phyloP scores from a whole-genome alignment of 2,888 invertebrate species.

The Caenorhabditis parvicauda region DNA sequence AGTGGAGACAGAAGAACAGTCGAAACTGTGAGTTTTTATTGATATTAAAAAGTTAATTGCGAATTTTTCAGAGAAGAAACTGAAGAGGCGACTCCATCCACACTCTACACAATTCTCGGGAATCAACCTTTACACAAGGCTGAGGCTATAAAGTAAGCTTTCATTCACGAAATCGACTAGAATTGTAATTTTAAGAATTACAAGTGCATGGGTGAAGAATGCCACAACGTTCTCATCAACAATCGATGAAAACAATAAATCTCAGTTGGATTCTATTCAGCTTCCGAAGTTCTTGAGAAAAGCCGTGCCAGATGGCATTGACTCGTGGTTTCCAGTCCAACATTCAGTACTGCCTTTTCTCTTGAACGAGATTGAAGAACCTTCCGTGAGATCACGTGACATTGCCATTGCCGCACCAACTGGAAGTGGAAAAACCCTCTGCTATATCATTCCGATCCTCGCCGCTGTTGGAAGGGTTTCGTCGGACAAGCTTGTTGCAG shows the following conservation, averaged over 20 bases:
- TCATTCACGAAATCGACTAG: background rate
- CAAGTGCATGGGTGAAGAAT: conserved; percentile 44
- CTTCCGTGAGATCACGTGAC: conserved; percentile 74
- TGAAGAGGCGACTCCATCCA: background rate
- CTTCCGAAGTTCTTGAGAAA: conserved; percentile 20
- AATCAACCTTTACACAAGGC: conserved; percentile 22
- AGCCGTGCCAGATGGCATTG: conserved; percentile 9
- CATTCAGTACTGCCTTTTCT: conserved; percentile 51
- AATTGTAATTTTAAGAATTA: conserved; percentile 33
- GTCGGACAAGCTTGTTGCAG: conserved; percentile 71
- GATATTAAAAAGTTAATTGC: background rate
- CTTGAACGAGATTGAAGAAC: conserved; percentile 26
- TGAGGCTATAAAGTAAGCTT: conserved; percentile 26
- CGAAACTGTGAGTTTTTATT: background rate
- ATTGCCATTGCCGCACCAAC: conserved; percentile 95
- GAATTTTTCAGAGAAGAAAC: background rate
- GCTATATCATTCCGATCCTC: conserved; percentile 83
- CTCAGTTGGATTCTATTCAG: conserved; percentile 29
- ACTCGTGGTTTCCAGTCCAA: conserved; percentile 58
- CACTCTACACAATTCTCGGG: conserved; percentile 26
- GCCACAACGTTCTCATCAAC: conserved; percentile 47
- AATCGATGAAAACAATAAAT: conserved; percentile 22
- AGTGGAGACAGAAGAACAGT: no score
- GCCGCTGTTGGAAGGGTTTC: conserved; percentile 19
- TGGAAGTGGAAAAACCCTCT: conserved; percentile 90